Percentiles rank a stretch among this genome's conserved stretches.
phyloP scores from a whole-genome alignment of 1,140 invertebrate genomes.

The Ceratina japonica region DNA sequence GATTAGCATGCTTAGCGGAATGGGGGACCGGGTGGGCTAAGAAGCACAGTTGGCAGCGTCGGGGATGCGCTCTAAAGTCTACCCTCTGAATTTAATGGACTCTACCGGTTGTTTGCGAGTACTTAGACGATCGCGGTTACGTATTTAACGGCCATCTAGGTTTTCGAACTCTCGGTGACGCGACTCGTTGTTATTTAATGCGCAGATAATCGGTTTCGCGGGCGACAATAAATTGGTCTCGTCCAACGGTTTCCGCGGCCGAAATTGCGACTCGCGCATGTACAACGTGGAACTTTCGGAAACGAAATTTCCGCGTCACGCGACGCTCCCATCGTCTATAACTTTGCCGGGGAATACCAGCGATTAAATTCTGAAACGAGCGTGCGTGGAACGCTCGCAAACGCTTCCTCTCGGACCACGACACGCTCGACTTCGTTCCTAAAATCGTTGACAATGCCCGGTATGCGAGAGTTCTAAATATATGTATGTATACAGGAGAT shows the following conservation, averaged over 20 bases:
- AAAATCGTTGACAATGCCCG: conserved; percentile 30
- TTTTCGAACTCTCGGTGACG: background rate
- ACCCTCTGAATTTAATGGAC: conserved; percentile 16
- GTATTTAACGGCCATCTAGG: background rate
- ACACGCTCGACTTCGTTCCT: conserved; percentile 5
- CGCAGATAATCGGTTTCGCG: background rate
- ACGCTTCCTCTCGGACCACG: background rate
- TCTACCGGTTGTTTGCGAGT: conserved; percentile 22
- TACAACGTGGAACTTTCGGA: background rate
- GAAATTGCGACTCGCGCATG: no score
- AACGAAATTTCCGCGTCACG: conserved; percentile 5
- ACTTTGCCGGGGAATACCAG: background rate
- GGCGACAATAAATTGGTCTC: background rate
- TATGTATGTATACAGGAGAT: background rate
- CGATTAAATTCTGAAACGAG: conserved; percentile 4
- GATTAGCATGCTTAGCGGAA: background rate
- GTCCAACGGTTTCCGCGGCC: no score
- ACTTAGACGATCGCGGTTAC: background rate
- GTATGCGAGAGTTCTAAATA: conserved; percentile 51
- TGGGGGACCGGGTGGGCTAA: background rate
- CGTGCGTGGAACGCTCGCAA: background rate
- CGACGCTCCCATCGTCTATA: background rate
- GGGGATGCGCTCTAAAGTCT: background rate
- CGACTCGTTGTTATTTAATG: conserved; percentile 1
- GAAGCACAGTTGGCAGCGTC: background rate